A percentile compares a stretch with the other conserved stretches of the same genome.
phyloP scores from a whole-genome alignment of 2,797 vertebrate species.

The Microctenopoma steveboyesi region DNA sequence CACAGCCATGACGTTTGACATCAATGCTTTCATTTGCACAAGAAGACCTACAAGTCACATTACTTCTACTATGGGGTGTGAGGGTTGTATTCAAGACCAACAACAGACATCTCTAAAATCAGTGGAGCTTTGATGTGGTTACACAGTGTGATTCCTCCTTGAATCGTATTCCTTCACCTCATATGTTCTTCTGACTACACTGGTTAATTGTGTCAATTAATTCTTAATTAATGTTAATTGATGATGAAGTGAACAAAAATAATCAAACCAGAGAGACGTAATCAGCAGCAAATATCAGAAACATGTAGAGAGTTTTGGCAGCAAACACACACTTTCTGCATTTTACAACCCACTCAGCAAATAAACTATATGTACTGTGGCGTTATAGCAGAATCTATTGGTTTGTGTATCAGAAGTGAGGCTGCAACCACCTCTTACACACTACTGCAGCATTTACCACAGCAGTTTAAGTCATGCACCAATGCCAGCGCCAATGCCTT shows the following conservation, averaged over 20 bases:
- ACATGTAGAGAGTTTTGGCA: background rate
- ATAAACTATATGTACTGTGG: conserved; percentile 27
- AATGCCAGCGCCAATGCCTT: background rate
- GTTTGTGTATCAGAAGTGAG: background rate
- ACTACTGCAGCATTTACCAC: conserved; percentile 10
- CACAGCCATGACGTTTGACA: conserved; percentile 6
- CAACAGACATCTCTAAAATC: conserved; percentile 3
- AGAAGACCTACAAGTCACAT: background rate
- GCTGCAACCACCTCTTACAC: background rate
- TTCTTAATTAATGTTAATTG: too few relatives aligned
- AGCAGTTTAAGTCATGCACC: conserved; percentile 11
- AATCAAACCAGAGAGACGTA: conserved; percentile 13
- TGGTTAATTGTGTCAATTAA: conserved; percentile 1
- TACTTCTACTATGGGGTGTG: too few relatives aligned
- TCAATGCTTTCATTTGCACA: background rate
- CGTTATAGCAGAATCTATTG: background rate
- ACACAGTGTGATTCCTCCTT: conserved; percentile 20
- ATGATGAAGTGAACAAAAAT: background rate
- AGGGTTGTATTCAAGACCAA: too few relatives aligned
- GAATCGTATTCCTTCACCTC: conserved; percentile 19
- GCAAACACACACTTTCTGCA: conserved; percentile 3
- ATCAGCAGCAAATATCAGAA: background rate
- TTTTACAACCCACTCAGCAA: conserved; percentile 15
- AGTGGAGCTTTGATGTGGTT: too few relatives aligned
- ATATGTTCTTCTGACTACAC: conserved; percentile 25